Base-by-base conservation (phyloP, 2,113 vertebrate genomes). In the Tringa solitaria region DNA sequence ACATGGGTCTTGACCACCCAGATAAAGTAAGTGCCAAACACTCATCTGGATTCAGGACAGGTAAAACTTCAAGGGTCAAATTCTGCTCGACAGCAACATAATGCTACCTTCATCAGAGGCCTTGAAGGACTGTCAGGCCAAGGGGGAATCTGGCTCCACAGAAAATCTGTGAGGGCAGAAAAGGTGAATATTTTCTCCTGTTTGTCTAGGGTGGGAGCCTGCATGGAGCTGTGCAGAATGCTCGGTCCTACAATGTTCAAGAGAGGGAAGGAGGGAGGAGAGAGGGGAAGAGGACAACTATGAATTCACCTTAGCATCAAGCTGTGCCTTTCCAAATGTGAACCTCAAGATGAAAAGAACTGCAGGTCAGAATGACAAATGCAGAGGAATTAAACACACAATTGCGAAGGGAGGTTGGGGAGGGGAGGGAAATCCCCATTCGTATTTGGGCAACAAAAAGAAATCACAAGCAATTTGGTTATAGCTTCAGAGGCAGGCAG, bases 381-480 rank as follows among this genome's bases (percentile, higher is more conserved):
- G 3, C 53, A 73, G 68, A 91, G 19, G 69, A 95, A 94, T 93
- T 91, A 68, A 75, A 61, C 79, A 59, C 45, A 23, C 2, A 37
- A 24, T 33, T 83, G 23, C 12, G 45, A 76, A 84, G 4, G 3
- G 32, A 35, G 35, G 43, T 17, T 15, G 16, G 7, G 43, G 43
- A 7, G 3, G 15, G 21, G 41, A 45, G 3, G 15, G 3, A 14
- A 17, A 43, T 50, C 41, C 19, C 35, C 19, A 33, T 83, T 93
- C 43, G 41, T 77, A 87, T 81, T 87, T 95, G 85, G 84, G 87
- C 77, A 93, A 22, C 48, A 56, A 84, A 59, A 90, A 53, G 28
- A 93, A 92, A 94, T 78, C 22, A 85, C 16, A 39, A 39, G 4
- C 10, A 57, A 64, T 93, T 80, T 67, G 50, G 3, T 53, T 30